Evolutionary conservation across 2,797 vertebrate species (phyloP).

Genomic region (Smutsia temminckii): DNA sequence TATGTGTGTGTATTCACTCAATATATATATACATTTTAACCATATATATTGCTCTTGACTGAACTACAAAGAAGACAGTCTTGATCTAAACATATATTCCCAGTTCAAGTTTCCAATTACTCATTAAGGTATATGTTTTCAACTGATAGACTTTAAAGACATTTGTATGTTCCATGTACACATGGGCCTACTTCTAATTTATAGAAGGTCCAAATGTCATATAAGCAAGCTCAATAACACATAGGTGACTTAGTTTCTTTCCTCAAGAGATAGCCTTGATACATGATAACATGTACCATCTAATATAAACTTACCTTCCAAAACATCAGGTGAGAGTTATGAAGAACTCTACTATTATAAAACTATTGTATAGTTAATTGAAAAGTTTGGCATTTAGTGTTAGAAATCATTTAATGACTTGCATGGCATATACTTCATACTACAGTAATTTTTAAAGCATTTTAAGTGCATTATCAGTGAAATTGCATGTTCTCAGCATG

Average conservation of each 20-base stretch:
- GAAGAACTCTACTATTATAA: neutral
- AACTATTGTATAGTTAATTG: neutral
- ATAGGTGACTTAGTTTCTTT: neutral
- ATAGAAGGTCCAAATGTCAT: neutral
- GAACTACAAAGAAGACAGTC: neutral
- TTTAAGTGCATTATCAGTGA: neutral
- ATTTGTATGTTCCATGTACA: neutral
- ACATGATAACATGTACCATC: neutral
- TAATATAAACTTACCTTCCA: neutral
- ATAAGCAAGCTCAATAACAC: neutral
- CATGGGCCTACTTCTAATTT: neutral
- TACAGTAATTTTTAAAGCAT: neutral
- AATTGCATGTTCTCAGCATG: neutral
- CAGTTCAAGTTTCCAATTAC: neutral
- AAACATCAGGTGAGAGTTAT: neutral
- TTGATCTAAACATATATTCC: neutral
- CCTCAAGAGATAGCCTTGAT: neutral
- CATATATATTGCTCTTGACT: neutral
- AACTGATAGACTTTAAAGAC: neutral
- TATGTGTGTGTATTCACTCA: too few relatives aligned
- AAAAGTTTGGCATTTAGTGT: neutral
- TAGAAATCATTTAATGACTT: conserved; percentile 10
- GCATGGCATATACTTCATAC: neutral
- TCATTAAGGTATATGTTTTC: neutral
- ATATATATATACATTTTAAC: neutral